Conservation (phyloP, 2,888 invertebrate species). For the Acanthosoma haemorrhoidale region DNA sequence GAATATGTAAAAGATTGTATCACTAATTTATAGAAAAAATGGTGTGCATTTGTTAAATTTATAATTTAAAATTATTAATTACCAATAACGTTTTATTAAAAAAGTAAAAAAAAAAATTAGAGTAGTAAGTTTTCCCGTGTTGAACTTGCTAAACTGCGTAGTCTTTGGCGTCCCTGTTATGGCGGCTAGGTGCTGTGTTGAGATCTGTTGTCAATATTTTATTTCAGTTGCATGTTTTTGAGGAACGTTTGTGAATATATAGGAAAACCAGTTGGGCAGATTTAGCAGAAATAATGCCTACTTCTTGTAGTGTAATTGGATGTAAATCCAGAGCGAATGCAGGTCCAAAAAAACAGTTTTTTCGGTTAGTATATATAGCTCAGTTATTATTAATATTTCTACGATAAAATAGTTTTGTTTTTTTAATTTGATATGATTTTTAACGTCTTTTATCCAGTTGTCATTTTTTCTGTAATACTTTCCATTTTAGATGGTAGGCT, state of each 20-base stretch:
- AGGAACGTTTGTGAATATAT: background rate
- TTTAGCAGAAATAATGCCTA: conserved; percentile 9
- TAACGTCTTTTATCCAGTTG: too few relatives aligned
- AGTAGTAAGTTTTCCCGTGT: too few relatives aligned
- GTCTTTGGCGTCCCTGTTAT: conserved; percentile 11
- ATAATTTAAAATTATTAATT: too few relatives aligned
- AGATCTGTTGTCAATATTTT: background rate
- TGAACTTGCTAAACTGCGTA: background rate
- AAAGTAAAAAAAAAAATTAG: too few relatives aligned
- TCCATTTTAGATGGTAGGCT: too few relatives aligned
- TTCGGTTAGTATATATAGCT: conserved; percentile 19
- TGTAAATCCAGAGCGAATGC: conserved; percentile 17
- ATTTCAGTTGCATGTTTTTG: background rate
- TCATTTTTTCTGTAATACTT: too few relatives aligned
- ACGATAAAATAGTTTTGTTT: background rate
- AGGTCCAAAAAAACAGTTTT: conserved; percentile 6
- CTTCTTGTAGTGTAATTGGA: conserved; percentile 25
- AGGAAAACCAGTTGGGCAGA: background rate
- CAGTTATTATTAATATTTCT: background rate
- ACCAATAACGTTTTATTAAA: too few relatives aligned
- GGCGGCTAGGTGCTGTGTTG: background rate
- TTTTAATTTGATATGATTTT: too few relatives aligned
- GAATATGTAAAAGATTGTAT: too few relatives aligned
- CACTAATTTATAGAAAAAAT: too few relatives aligned
- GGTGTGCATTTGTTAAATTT: too few relatives aligned